A percentile compares a stretch with the other conserved stretches of the same genome.
phyloP scores from a whole-genome alignment of 2,113 vertebrate genomes.

The Tyrannus savana region DNA sequence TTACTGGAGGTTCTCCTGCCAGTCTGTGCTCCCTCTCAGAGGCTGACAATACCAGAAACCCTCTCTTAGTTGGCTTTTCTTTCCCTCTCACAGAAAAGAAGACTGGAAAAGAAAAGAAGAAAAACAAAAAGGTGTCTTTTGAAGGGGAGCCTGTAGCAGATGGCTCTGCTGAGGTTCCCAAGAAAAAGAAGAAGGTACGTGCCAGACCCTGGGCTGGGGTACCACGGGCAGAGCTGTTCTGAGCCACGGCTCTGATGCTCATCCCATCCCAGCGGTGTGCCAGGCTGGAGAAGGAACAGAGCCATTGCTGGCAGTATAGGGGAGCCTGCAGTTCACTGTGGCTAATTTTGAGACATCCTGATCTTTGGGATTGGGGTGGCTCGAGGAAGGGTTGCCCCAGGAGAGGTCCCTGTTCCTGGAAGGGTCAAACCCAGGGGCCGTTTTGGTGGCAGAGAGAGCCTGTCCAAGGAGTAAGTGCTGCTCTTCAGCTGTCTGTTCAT shows the following conservation, averaged over 20 bases:
- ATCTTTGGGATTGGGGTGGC: neutral
- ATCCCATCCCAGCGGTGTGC: neutral
- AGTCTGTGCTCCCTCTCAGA: neutral
- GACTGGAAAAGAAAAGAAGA: constrained; percentile 71
- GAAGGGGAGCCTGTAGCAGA: constrained; percentile 7
- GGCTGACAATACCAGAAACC: neutral
- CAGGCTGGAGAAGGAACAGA: neutral
- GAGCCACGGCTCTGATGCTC: rapidly evolving
- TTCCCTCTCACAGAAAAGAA: constrained; percentile 60
- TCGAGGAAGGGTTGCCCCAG: neutral
- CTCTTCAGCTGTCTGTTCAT: neutral
- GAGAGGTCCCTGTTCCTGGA: neutral
- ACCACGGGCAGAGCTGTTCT: neutral
- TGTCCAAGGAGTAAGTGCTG: neutral
- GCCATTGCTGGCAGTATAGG: neutral
- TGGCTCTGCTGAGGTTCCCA: constrained; percentile 45
- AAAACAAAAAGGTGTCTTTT: constrained; percentile 53
- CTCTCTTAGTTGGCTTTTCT: neutral
- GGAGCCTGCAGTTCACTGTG: neutral
- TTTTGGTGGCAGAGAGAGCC: neutral
- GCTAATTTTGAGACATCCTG: neutral
- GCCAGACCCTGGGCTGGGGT: neutral
- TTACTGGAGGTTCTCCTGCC: neutral
- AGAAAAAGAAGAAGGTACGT: constrained; percentile 76
- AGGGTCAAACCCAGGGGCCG: neutral